phyloP scores from a whole-genome alignment of 2,113 vertebrate genomes.

The Percopsis transmontana region DNA sequence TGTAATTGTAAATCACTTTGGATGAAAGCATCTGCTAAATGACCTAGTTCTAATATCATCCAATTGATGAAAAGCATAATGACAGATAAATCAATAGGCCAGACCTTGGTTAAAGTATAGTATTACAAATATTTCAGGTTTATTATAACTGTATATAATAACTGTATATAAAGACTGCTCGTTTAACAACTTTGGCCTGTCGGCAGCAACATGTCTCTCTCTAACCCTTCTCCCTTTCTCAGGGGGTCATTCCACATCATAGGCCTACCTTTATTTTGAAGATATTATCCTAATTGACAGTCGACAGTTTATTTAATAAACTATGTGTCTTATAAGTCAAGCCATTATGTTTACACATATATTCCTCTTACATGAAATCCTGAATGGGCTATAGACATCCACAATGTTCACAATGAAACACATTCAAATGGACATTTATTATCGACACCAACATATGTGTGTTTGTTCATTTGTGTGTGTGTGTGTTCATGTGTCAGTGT shows the following conservation, averaged over 20 bases:
- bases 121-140: conserved; percentile 77
- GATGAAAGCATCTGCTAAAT: no score
- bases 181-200: conserved; percentile 67
- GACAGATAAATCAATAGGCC: neutral
- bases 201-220: conserved; percentile 69
- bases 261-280: neutral
- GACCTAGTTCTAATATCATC: no score
- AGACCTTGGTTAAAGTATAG: neutral
- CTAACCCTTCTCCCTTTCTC: conserved; percentile 63
- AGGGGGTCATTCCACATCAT: conserved; percentile 60
- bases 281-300: no score
- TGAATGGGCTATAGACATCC: no score
- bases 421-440: no score
- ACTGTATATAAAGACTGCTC: conserved; percentile 75
- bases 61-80: conserved; percentile 22
- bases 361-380: no score
- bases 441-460: neutral
- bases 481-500: conserved; percentile 47
- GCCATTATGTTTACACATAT: no score
- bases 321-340: conserved; percentile 22
- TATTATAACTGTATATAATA: conserved; percentile 70
- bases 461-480: conserved; percentile 9
- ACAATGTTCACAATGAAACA: no score
- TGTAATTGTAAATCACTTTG: no score
- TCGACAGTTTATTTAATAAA: conserved; percentile 10